Conservation (phyloP, 2,888 invertebrate species). For the Oxytorus armatus region DNA sequence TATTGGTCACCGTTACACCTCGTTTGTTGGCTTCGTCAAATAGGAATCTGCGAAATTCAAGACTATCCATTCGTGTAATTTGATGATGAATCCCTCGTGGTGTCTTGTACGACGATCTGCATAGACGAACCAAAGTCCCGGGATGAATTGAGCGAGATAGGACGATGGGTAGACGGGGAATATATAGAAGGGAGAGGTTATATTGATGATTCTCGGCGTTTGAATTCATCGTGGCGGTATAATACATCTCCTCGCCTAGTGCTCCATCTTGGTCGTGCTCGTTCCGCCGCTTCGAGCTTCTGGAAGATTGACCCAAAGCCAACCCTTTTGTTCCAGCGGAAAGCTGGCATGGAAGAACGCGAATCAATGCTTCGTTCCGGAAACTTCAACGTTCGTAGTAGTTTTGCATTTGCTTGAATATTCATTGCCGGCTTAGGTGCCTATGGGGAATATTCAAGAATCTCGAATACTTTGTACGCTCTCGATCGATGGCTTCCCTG, state of each 20-base stretch:
- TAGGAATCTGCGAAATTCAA: conserved; percentile 47
- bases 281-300: conserved; percentile 53
- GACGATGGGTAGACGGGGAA: conserved; percentile 8
- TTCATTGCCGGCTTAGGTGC: conserved; percentile 75
- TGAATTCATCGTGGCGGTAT: conserved; percentile 62
- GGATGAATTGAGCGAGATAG: conserved; percentile 25
- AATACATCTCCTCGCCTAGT: conserved; percentile 59
- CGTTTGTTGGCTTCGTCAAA: conserved; percentile 9
- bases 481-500: conserved; percentile 50
- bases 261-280: conserved; percentile 59
- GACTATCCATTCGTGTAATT: conserved; percentile 50
- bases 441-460: conserved; percentile 75
- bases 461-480: conserved; percentile 75
- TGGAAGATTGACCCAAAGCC: conserved; percentile 75
- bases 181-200: conserved; percentile 17
- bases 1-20: neutral
- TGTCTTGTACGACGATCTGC: conserved; percentile 47
- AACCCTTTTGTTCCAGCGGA: conserved; percentile 73
- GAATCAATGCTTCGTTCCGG: conserved; percentile 74
- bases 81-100: conserved; percentile 29
- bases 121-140: conserved; percentile 34
- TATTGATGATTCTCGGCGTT: conserved; percentile 55
- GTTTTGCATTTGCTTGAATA: conserved; percentile 79
- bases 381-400: conserved; percentile 69
- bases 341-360: conserved; percentile 66